A percentile compares a stretch with the other conserved stretches of the same genome.
phyloP scores from a whole-genome alignment of 2,113 vertebrate species.

The Hyaena hyaena region DNA sequence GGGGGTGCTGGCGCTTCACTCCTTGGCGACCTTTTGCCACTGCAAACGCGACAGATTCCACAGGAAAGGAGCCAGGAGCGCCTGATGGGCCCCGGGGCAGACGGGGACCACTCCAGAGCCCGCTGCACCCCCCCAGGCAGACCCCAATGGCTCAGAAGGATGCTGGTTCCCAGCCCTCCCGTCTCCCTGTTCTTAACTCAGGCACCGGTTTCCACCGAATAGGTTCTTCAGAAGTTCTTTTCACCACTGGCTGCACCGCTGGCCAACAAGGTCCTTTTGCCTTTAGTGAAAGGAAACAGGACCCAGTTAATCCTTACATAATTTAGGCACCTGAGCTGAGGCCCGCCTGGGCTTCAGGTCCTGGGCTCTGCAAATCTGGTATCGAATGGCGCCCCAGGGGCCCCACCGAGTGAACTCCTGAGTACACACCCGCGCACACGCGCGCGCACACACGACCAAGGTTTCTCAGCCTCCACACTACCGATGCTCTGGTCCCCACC shows the following conservation, averaged over 20 bases:
- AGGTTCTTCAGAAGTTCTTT: background rate
- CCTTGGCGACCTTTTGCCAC: background rate
- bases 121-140: background rate
- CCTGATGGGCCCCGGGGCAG: background rate
- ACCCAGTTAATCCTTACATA: conserved; percentile 18
- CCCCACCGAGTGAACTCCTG: background rate
- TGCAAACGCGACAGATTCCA: background rate
- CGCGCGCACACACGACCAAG: accelerated
- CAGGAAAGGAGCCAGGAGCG: background rate
- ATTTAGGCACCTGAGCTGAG: conserved; percentile 18
- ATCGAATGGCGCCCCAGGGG: accelerated
- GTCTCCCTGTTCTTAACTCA: background rate
- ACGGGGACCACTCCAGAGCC: background rate
- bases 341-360: background rate
- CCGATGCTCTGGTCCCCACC: too few relatives aligned
- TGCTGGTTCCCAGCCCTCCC: background rate
- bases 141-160: background rate
- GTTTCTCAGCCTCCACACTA: accelerated
- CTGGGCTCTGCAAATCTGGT: background rate
- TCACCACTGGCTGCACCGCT: background rate
- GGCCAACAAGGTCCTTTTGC: background rate
- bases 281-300: background rate
- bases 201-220: conserved; percentile 6
- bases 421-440: accelerated
- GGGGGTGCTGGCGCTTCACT: background rate